These are phyloP conservation scores for Synergus japonicus DNA, from an alignment of 2,888 invertebrate species.

Conservation along the genomic window DNA sequence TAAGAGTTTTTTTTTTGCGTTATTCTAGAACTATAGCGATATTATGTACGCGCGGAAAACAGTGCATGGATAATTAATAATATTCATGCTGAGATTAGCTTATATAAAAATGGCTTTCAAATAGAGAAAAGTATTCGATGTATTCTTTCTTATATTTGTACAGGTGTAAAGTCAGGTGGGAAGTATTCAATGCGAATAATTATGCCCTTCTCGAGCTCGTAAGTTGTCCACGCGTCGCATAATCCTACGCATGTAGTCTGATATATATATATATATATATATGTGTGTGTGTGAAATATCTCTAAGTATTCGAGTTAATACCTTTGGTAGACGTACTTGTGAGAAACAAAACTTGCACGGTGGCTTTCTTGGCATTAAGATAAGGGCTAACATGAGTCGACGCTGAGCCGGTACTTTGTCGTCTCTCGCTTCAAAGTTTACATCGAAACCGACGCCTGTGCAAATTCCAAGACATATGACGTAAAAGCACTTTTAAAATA, in stretches of 20 bases:
- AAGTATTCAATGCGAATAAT: conserved; percentile 7
- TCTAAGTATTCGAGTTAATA: conserved; percentile 17
- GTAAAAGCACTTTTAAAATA: background rate
- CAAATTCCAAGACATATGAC: conserved; percentile 6
- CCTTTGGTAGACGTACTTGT: conserved; percentile 3
- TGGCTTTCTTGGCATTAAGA: conserved; percentile 34
- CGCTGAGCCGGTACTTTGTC: conserved; percentile 35
- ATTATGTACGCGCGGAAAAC: background rate
- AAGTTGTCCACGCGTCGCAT: conserved; percentile 30
- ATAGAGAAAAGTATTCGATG: background rate
- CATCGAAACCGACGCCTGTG: conserved; percentile 29
- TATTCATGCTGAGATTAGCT: background rate
- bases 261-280: background rate
- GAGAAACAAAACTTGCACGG: conserved; percentile 32
- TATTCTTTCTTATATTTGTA: background rate
- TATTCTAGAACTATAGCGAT: background rate
- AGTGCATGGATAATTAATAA: too few relatives aligned
- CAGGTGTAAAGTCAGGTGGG: conserved; percentile 29
- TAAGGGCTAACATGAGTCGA: conserved; percentile 37
- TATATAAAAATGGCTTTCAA: background rate
- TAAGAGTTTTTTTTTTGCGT: background rate
- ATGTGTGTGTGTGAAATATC: background rate
- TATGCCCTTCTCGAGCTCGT: conserved; percentile 25
- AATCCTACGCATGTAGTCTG: conserved; percentile 21
- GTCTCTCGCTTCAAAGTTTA: conserved; percentile 29